Conservation (phyloP, 2,113 vertebrate genomes). For the Triplophysa tibetana region DNA sequence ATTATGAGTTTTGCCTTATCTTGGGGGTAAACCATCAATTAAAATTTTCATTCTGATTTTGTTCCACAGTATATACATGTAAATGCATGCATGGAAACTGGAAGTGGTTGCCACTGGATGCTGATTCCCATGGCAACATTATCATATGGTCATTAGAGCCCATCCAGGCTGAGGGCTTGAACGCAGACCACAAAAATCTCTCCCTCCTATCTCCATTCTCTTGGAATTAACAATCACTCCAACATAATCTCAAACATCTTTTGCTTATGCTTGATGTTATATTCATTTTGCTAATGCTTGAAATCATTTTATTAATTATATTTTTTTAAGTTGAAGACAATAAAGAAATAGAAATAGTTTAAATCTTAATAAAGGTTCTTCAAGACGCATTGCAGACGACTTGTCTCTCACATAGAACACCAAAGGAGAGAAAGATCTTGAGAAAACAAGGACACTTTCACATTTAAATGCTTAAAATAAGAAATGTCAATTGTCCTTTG, state of each 20-base stretch:
- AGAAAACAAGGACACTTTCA: neutral
- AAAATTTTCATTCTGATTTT: neutral
- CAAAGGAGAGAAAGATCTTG: neutral
- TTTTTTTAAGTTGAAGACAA: neutral
- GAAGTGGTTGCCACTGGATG: slow-evolving; percentile 36
- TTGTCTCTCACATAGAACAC: neutral
- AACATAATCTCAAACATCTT: neutral
- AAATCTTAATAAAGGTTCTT: slow-evolving; percentile 5
- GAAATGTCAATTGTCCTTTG: too few relatives aligned
- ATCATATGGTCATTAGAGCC: slow-evolving; percentile 9
- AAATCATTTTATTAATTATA: neutral
- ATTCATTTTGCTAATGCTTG: neutral
- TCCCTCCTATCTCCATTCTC: neutral
- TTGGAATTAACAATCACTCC: neutral
- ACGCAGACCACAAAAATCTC: slow-evolving; percentile 4
- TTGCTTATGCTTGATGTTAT: neutral
- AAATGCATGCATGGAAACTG: slow-evolving; percentile 13
- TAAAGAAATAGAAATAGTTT: slow-evolving; percentile 18
- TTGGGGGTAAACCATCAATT: neutral
- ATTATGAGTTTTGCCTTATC: neutral
- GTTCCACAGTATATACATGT: neutral
- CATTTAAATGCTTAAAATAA: neutral
- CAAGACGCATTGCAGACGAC: neutral
- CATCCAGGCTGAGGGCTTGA: neutral
- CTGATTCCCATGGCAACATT: slow-evolving; percentile 39